Base-by-base conservation (phyloP, 2,113 vertebrate genomes). In the Hypocryptadius cinnamomeus region DNA sequence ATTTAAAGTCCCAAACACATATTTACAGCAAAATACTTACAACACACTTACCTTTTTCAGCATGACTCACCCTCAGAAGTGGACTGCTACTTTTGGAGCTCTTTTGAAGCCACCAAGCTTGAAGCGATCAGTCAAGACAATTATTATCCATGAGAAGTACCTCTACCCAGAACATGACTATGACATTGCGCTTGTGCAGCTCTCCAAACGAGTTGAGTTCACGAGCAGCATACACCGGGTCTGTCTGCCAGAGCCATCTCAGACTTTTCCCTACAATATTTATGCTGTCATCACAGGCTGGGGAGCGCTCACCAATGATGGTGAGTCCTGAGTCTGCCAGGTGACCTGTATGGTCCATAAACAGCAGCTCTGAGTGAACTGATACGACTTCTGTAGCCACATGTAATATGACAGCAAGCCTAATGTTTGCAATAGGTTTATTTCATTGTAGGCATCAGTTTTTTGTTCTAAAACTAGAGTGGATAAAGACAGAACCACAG, bases 181-280 rank as follows among this genome's bases (percentile, higher is more conserved):
- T 18, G 99, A 99, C 94, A 99, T 99, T 13, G 99, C 99, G 30
- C 92, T 99, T 21, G 98, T 99, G 97, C 98, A 98, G 96, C 97
- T 99, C 77, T 97, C 98, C 22, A 97, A 85, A 40, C 97, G 97
- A 7, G 96, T 99, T 48, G 81, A 96, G 14, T 98, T 97, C 88
- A 96, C 94, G 0, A 97, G 96, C 31, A 96, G 91, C 79, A 97
- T 99, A 94, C 96, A 83, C 81, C 98, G 97, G 6, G 97, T 98
- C 78, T 99, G 99, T 86, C 89, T 99, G 92, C 99, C 99, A 2
- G 91, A 98, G 51, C 24, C 97, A 8, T 93, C 96, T 21, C 97
- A 99, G 33, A 73, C 71, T 9, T 98, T 99, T 81, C 96, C 96
- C 3, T 14, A 85, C 40, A 98, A 96, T 27, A 98, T 8, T 86